Base-by-base conservation (phyloP, 2,888 invertebrate species). In the Drosophila anomalata region DNA sequence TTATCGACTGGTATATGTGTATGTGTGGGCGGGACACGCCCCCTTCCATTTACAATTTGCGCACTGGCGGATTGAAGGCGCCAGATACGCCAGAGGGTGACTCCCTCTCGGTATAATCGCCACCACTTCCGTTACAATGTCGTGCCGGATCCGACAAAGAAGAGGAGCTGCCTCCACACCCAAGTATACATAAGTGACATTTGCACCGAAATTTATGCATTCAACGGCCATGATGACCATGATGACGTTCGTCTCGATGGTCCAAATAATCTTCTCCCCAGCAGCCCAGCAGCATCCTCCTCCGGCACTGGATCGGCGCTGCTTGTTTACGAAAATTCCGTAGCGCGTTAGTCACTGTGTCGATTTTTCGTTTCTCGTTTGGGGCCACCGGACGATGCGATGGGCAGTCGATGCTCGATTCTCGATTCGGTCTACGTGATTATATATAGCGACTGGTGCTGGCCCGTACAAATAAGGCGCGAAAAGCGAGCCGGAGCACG, bases 271-370 rank as follows among this genome's bases (percentile, higher is more conserved):
- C 73, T 56, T 70, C 17, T 17, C 17, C 17, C 17, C 17, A 17
- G 17, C 17, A 17, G 17, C 17, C 17, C 17, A 17, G 17, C 17
- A 17, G 17, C 17, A 17, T 17, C 17, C 17, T 17, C 66, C 77
- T 72, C 67, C 56, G 61, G 54, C 29, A 53, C 44, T 55, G 71
- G 50, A 33, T 36, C 41, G 53, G 31, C 22, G 22, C 22, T 24
- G 22, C 14, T 87, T 83, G 82, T 87, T 83, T 83, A 83, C 79
- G 68, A 81, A 81, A 81, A 83, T 83, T 81, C 87, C 87, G 47
- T 57, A 56, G 31, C 31, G 36, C 52, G 68, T 84, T 78, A 83
- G 76, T 83, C 82, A 83, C 79, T 51, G 22, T 51, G 48, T 56
- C 60, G 66, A 58, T 58, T 63, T 73, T 44, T 22, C 12, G 22